phyloP scores from a whole-genome alignment of 37 sponge, comb jelly and placozoan species.

The Spongia lamella region DNA sequence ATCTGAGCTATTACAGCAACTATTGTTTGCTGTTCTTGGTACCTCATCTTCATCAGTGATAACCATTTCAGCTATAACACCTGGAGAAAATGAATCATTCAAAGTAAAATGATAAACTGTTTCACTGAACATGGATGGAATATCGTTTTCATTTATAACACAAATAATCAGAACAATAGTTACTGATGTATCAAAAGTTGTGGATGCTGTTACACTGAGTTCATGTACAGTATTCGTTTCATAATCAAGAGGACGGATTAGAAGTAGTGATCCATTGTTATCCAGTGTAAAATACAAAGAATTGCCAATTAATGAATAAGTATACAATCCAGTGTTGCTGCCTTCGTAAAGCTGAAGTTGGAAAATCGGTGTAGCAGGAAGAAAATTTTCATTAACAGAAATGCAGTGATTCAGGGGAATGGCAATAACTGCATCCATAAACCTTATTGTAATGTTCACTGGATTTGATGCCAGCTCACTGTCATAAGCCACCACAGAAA shows the following conservation, averaged over 20 bases:
- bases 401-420: slow-evolving; percentile 42
- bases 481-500: slow-evolving; percentile 28
- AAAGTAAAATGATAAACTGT: slow-evolving; percentile 6
- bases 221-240: slow-evolving; percentile 13
- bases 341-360: slow-evolving; percentile 20
- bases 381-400: slow-evolving; percentile 28
- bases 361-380: slow-evolving; percentile 27
- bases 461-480: slow-evolving; percentile 13
- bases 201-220: slow-evolving; percentile 25
- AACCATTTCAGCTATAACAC: slow-evolving; percentile 14
- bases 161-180: slow-evolving; percentile 35
- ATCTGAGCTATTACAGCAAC: too few species aligned
- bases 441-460: slow-evolving; percentile 13
- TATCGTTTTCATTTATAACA: slow-evolving; percentile 63
- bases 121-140: slow-evolving; percentile 48
- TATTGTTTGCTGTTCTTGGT: too few species aligned
- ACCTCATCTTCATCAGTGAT: slow-evolving; percentile 24
- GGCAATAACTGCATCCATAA: slow-evolving; percentile 31
- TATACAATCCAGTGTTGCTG: slow-evolving; percentile 14
- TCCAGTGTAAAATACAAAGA: background rate
- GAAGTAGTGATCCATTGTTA: background rate
- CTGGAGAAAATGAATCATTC: slow-evolving; percentile 16
- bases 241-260: slow-evolving; percentile 38
- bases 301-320: slow-evolving; percentile 18
- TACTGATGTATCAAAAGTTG: slow-evolving; percentile 8